Percentiles rank a stretch among this genome's conserved stretches.
phyloP scores from a whole-genome alignment of 2,113 vertebrate species.

The Isichthys henryi region DNA sequence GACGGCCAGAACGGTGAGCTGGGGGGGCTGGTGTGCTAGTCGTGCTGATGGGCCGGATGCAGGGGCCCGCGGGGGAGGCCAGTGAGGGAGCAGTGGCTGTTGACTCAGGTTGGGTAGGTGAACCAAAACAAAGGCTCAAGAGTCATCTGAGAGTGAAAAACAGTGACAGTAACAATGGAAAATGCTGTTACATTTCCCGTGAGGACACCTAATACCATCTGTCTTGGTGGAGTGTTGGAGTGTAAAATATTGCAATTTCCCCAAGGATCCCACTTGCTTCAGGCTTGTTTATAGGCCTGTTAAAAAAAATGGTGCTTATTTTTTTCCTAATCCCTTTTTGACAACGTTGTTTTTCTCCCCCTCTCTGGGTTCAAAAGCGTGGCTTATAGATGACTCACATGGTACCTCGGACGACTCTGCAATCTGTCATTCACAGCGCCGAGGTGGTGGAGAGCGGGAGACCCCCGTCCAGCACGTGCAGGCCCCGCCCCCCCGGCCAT shows the following conservation, averaged over 20 bases:
- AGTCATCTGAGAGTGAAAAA: background rate
- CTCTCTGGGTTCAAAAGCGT: slow-evolving; percentile 19
- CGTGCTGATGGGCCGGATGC: background rate
- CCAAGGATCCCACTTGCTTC: slow-evolving; percentile 12
- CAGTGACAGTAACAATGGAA: slow-evolving; percentile 6
- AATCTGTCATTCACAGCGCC: background rate
- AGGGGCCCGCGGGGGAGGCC: background rate
- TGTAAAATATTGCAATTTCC: slow-evolving; percentile 24
- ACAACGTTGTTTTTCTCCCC: slow-evolving; percentile 5
- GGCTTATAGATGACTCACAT: slow-evolving; percentile 20
- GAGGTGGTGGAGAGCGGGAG: background rate
- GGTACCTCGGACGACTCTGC: background rate
- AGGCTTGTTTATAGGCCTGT: slow-evolving; percentile 23
- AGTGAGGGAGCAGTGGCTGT: background rate
- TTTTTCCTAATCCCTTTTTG: slow-evolving; percentile 20
- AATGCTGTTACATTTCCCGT: slow-evolving; percentile 7
- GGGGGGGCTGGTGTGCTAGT: background rate
- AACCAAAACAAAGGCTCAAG: background rate
- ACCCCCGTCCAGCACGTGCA: background rate
- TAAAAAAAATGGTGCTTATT: slow-evolving; percentile 18
- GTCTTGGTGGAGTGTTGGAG: slow-evolving; percentile 24
- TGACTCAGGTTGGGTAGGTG: background rate
- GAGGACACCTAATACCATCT: slow-evolving; percentile 17
- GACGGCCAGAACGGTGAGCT: slow-evolving; percentile 81
- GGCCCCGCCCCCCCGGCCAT: background rate